Evolutionary conservation across 1,140 invertebrate species (phyloP), one percentile per base, ranked within the genome.

Genomic region (Notospermus geniculatus): DNA sequence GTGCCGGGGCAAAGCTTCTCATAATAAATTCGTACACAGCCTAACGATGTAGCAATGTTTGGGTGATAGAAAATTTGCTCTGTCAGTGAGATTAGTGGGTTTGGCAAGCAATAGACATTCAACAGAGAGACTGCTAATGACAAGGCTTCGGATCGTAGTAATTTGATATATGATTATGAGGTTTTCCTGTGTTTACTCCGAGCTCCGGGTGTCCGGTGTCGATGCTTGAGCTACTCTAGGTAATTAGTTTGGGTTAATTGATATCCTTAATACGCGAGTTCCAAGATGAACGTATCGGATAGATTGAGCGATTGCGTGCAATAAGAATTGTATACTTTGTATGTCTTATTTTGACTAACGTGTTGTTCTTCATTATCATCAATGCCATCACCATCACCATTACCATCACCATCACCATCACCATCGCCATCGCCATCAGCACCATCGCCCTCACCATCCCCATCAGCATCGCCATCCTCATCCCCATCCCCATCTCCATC

Each of bases 161-260:
- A 36, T 36, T 36, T 36, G 32, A 36, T 36, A 36, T 36, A 4
- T 36, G 32, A 36, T 7, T 36, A 54, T 15, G 32, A 57, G 43
- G 7, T 28, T 17, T 1, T 39, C 5, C 28, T 22, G 5, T 45
- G 43, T 57, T 17, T 58, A n/a, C 30, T 13, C 32, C 19, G 13
- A 36, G 2, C 15, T 4, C 15, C 29, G 54, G 36, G 39, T 23
- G 7, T 15, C 41, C 54, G 19, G 13, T 30, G 41, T 41, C n/a
- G 23, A 1, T 39, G 27, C 32, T 0, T 39, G 41, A 59, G 1
- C 43, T 22, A 62, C 36, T 32, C 39, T 41, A 30, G 28, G 41
- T 59, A 52, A 62, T 54, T 27, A 41, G 54, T 29, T 28, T 41
- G n/a, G n/a, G n/a, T n/a, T n/a, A n/a, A n/a, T n/a, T n/a, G n/a